These are phyloP conservation scores for Corythornis vintsioides DNA, from an alignment of 2,113 vertebrate species.

Conservation along the genomic window DNA sequence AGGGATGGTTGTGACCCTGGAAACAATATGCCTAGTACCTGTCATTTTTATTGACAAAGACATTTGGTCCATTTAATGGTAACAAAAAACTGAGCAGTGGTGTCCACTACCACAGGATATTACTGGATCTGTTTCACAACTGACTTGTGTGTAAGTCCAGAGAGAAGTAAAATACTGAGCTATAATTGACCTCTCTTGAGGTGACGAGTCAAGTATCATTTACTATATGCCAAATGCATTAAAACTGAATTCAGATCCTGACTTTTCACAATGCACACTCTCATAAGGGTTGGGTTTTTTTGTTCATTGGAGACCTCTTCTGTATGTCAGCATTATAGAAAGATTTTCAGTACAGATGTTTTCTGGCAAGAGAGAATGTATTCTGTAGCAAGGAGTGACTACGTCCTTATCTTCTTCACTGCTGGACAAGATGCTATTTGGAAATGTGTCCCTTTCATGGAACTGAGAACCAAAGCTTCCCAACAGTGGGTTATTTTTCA, in stretches of 20 bases:
- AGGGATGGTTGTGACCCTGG: not conserved
- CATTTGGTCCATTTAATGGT: not conserved
- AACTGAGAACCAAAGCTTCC: not conserved
- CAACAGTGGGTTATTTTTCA: not conserved
- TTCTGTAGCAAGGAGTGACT: not conserved
- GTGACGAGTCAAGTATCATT: not conserved
- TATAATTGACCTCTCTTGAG: not conserved
- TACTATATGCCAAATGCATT: not conserved
- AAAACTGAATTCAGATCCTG: not conserved
- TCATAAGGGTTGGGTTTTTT: not conserved
- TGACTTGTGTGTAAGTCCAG: not conserved
- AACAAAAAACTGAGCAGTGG: not conserved
- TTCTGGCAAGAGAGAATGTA: not conserved
- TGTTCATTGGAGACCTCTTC: not conserved
- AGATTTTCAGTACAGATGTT: not conserved
- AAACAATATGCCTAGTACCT: not conserved
- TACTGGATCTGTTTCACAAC: not conserved
- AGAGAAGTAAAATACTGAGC: not conserved
- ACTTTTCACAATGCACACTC: not conserved
- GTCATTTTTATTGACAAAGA: not conserved
- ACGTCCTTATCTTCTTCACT: not conserved
- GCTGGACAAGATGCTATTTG: not conserved
- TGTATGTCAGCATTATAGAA: not conserved
- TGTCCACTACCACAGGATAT: not conserved
- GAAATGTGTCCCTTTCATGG: not conserved